phyloP scores from a whole-genome alignment of 2,113 vertebrate species.

The Oreochromis spilurus region DNA sequence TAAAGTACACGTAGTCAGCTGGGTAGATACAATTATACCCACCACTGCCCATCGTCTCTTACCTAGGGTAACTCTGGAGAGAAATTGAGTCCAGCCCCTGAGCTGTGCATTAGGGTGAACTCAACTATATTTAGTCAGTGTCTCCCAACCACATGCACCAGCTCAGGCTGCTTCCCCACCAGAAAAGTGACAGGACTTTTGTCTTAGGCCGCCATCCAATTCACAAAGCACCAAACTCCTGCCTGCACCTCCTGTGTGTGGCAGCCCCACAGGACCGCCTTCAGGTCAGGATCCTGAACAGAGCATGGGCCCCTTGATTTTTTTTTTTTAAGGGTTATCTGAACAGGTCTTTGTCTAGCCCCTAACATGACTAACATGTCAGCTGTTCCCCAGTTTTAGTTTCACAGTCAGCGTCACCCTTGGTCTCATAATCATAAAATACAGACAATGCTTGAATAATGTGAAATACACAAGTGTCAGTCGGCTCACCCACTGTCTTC shows the following conservation, averaged over 20 bases:
- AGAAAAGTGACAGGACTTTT: neutral
- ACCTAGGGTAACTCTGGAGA: neutral
- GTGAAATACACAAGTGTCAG: fast-evolving
- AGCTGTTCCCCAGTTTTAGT: neutral
- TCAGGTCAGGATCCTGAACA: neutral
- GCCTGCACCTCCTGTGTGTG: neutral
- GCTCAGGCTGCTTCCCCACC: neutral
- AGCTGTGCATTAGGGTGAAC: neutral
- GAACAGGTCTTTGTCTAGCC: neutral
- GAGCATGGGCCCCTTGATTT: neutral
- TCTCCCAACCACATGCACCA: neutral
- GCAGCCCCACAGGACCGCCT: neutral
- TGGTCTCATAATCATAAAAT: neutral
- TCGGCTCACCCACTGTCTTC: neutral
- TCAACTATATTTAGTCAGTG: neutral
- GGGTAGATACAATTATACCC: neutral
- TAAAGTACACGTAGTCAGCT: neutral
- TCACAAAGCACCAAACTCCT: neutral
- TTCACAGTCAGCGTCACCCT: neutral
- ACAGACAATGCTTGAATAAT: neutral
- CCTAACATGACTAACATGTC: neutral
- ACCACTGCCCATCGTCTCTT: neutral
- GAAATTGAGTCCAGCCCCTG: neutral
- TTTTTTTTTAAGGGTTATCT: neutral
- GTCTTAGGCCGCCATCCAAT: neutral